Evolutionary conservation across 2,888 invertebrate genomes (phyloP).

Genomic region (Halocaridina rubra): DNA sequence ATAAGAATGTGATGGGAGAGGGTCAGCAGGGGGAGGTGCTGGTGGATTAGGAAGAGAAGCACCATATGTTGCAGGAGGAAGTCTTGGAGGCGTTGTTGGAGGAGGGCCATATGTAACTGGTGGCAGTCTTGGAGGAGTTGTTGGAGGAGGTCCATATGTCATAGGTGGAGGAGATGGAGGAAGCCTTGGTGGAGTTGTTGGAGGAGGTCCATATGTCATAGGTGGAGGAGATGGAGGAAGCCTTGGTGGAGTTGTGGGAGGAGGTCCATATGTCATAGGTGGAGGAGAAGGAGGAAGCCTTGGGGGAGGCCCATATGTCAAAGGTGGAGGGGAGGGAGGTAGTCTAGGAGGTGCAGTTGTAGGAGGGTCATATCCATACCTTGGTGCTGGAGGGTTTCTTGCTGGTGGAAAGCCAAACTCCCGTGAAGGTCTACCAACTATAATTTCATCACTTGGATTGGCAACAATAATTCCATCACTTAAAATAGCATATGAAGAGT

Average conservation of each 20-base stretch:
- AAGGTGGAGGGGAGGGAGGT: conserved; percentile 42
- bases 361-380: conserved; percentile 36
- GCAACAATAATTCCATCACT: background rate
- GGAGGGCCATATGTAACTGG: too few relatives aligned
- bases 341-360: conserved; percentile 22
- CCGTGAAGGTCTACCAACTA: too few relatives aligned
- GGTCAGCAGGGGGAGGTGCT: background rate
- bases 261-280: conserved; percentile 1
- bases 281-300: conserved; percentile 4
- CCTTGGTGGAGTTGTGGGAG: conserved; percentile 15
- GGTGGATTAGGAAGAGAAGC: conserved; percentile 17
- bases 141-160: conserved; percentile 16
- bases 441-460: conserved; percentile 14
- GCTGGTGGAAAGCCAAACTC: background rate
- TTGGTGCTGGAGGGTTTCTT: background rate
- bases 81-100: background rate
- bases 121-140: too few relatives aligned
- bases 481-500: background rate
- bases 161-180: too few relatives aligned
- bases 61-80: background rate
- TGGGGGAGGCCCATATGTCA: conserved; percentile 42
- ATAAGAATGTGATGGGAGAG: too few relatives aligned
- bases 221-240: background rate
- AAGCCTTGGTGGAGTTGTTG: conserved; percentile 12
- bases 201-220: conserved; percentile 6